A percentile compares a stretch with the other conserved stretches of the same genome.
These are phyloP conservation scores for Anabacerthia variegaticeps DNA, from an alignment of 2,797 vertebrate species.

Conservation along the genomic window DNA sequence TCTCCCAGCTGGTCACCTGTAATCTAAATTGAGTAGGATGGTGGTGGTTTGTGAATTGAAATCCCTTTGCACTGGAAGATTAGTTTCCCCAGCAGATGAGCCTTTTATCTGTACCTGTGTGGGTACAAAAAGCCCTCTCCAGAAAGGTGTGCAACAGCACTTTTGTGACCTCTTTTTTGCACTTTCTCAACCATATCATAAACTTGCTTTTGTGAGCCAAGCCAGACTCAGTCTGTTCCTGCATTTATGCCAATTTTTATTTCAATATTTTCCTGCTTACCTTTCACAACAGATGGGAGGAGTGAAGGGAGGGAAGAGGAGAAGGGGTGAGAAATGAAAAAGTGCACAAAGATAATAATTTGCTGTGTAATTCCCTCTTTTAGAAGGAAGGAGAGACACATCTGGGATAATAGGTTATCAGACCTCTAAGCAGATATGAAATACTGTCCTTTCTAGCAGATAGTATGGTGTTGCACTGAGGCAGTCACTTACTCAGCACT, in stretches of 20 bases:
- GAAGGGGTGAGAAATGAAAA: neutral
- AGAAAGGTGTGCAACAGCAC: neutral
- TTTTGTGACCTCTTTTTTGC: neutral
- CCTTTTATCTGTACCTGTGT: neutral
- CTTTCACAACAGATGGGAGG: neutral
- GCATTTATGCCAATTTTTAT: neutral
- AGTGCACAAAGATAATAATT: constrained; percentile 9
- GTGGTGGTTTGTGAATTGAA: neutral
- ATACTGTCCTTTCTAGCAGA: neutral
- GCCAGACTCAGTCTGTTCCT: neutral
- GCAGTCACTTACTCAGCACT: constrained; percentile 20
- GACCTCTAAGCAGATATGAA: neutral
- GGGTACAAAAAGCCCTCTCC: neutral
- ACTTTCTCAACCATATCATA: neutral
- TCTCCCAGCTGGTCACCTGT: neutral
- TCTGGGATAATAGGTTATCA: neutral
- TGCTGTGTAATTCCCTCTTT: neutral
- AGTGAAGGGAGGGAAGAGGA: neutral
- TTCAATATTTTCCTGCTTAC: neutral
- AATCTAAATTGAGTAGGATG: neutral
- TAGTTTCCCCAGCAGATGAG: neutral
- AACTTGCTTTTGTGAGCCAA: neutral
- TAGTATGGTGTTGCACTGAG: neutral
- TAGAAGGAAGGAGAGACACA: neutral
- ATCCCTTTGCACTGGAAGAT: neutral